Conservation (phyloP, 2,113 vertebrate species). For the Trochalopteron elliotii region DNA sequence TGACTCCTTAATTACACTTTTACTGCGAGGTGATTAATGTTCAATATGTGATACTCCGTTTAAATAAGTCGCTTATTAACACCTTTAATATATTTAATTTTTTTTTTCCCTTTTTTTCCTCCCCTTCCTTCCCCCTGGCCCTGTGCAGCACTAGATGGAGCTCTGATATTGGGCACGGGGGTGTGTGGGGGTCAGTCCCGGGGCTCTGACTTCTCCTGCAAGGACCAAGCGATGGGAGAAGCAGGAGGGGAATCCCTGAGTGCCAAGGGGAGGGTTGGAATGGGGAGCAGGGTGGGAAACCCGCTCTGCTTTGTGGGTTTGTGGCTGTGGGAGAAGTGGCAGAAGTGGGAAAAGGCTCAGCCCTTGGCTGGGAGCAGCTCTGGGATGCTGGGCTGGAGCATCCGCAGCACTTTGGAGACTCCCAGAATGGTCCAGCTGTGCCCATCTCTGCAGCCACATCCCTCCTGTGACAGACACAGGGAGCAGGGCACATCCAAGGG, state of each 20-base stretch:
- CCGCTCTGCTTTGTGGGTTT: rapidly evolving
- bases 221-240: not conserved
- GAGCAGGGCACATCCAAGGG: not conserved
- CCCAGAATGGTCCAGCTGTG: rapidly evolving
- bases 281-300: rapidly evolving
- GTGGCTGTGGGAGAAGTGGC: rapidly evolving
- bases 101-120: not conserved
- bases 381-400: not conserved
- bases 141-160: conserved; percentile 67
- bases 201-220: rapidly evolving
- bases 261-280: rapidly evolving
- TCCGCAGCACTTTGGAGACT: not conserved
- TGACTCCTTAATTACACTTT: conserved; percentile 71
- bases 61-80: conserved; percentile 67
- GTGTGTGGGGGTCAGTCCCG: not conserved
- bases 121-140: not conserved
- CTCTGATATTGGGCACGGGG: conserved; percentile 34
- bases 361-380: rapidly evolving
- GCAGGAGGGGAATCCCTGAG: rapidly evolving
- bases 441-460: not conserved
- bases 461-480: rapidly evolving
- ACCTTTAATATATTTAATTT: conserved; percentile 67
- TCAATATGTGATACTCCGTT: conserved; percentile 70
- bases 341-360: not conserved
- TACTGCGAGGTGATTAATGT: conserved; percentile 72